A percentile compares a stretch with the other conserved stretches of the same genome.
Conservation (phyloP, 2,797 vertebrate species). For the Poliocrania exsul region DNA sequence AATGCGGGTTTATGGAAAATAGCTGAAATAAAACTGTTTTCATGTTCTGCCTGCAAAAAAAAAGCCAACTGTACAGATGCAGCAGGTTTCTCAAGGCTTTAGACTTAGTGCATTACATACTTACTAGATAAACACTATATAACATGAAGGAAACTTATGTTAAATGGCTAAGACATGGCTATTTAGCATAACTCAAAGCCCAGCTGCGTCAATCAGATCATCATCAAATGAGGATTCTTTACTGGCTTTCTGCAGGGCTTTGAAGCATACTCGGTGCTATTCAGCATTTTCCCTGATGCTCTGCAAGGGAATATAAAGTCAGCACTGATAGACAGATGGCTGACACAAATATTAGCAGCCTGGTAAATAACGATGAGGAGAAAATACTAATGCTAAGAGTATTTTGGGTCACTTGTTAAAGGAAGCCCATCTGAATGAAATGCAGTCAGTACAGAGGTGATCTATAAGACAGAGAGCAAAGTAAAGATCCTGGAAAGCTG, state of each 20-base stretch:
- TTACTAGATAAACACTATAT: constrained; percentile 40
- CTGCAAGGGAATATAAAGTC: constrained; percentile 56
- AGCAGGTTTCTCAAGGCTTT: constrained; percentile 43
- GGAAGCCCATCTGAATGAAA: neutral
- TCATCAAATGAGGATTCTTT: constrained; percentile 51
- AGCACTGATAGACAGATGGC: constrained; percentile 60
- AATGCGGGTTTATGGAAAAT: constrained; percentile 48
- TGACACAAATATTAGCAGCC: constrained; percentile 65
- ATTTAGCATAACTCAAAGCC: constrained; percentile 60
- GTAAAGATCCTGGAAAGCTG: neutral
- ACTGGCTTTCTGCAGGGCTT: constrained; percentile 47
- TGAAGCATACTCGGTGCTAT: constrained; percentile 43
- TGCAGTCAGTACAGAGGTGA: neutral
- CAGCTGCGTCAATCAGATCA: constrained; percentile 65
- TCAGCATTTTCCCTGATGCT: constrained; percentile 55
- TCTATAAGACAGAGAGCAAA: neutral
- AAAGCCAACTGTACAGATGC: constrained; percentile 16
- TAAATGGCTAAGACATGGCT: constrained; percentile 47
- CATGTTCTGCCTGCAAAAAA: constrained; percentile 33
- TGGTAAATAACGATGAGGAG: constrained; percentile 34
- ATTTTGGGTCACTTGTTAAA: constrained; percentile 22
- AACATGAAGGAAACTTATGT: constrained; percentile 48
- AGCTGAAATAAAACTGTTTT: constrained; percentile 35
- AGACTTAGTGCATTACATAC: constrained; percentile 33
- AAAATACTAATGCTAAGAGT: constrained; percentile 21